Evolutionary conservation across 2,888 invertebrate genomes (phyloP).

Genomic region (Acleris sparsana): DNA sequence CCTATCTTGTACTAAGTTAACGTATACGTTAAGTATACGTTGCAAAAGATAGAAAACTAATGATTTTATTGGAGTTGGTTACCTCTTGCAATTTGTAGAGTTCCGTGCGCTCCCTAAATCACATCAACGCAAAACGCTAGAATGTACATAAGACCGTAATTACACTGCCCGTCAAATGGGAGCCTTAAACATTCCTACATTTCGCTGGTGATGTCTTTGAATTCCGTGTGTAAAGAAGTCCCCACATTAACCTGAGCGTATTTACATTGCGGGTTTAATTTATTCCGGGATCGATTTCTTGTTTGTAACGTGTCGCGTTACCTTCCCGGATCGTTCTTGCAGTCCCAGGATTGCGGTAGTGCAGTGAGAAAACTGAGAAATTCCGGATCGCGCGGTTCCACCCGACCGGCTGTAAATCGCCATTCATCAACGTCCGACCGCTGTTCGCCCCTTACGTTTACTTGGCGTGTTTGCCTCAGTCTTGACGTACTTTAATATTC

Average conservation of each 20-base stretch:
- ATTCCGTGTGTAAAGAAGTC: constrained; percentile 32
- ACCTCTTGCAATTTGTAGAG: constrained; percentile 9
- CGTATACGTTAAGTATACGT: no score
- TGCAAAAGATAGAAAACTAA: no score
- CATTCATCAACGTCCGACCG: constrained; percentile 65
- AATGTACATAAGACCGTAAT: constrained; percentile 28
- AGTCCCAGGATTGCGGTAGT: neutral
- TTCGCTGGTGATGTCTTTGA: constrained; percentile 18
- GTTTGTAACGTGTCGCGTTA: constrained; percentile 30
- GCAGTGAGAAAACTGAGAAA: neutral
- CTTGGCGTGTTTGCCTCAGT: constrained; percentile 47
- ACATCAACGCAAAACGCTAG: constrained; percentile 16
- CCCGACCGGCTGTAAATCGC: constrained; percentile 38
- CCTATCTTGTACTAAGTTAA: no score
- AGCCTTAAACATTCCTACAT: constrained; percentile 23
- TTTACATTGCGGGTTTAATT: constrained; percentile 34
- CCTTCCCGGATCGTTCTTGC: constrained; percentile 7
- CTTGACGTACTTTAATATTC: constrained; percentile 55
- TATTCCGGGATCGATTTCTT: constrained; percentile 28
- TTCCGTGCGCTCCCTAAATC: constrained; percentile 21
- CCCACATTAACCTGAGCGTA: constrained; percentile 26
- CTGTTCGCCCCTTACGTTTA: constrained; percentile 47
- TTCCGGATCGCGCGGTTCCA: constrained; percentile 27
- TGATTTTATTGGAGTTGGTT: no score
- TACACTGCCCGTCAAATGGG: constrained; percentile 22